Evolutionary conservation across 2,113 vertebrate species (phyloP), one percentile per base, ranked within the genome.

Genomic region (Manacus vitellinus): DNA sequence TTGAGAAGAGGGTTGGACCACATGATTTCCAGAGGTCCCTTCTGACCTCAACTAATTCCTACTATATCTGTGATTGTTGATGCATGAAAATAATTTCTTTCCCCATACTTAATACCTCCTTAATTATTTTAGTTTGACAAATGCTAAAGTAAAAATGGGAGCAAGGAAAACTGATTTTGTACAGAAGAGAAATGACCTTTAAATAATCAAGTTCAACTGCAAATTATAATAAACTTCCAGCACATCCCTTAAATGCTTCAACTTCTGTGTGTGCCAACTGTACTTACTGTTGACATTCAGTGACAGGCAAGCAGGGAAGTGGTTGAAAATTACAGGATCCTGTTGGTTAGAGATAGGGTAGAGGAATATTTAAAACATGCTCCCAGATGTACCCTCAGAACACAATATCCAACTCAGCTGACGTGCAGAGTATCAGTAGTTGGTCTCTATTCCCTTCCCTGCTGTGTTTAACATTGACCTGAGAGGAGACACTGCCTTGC

Each of bases 261-360:
- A 1, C 13, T 68, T 37, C 63, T 59, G 17, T 68, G 11, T 74
- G 51, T 86, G 30, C 43, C 68, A 67, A 0, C 67, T 58, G 35
- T 51, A 61, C 44, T 25, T 76, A 41, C 31, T 44, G 46, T 46
- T 78, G 55, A 84, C 39, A 44, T 54, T 47, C 88, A 79, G 78
- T 4, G 17, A 37, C 58, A 62, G 41, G 19, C 23, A 76, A 85
- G 49, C 28, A 70, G 41, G 85, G 51, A 94, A 96, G 75, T 83
- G 62, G 79, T 14, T 90, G 62, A 62, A 89, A 95, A 76, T 70
- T 46, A 43, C 46, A 86, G 54, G 78, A 83, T 72, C 63, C 46
- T 93, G 88, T 73, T 73, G 66, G 58, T 58, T 92, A 70, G 54
- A 61, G 90, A 92, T 90, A 94, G n/a, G 25, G 49, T 41, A 68